These are phyloP conservation scores for Meta bourneti DNA, from an alignment of 2,888 invertebrate species.

Conservation along the genomic window DNA sequence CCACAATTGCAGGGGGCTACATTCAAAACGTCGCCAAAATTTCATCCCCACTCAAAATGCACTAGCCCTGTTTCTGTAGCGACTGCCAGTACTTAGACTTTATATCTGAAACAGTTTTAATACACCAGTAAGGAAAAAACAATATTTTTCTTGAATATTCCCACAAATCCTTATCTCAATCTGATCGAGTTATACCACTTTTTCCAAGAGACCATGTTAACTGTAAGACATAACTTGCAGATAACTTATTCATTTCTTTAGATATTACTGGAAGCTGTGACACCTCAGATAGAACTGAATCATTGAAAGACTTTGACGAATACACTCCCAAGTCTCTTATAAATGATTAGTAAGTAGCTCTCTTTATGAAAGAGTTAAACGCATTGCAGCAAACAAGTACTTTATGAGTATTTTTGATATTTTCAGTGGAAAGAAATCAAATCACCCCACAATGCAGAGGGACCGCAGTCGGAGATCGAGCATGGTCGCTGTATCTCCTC, in stretches of 20 bases:
- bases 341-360: slow-evolving; percentile 72
- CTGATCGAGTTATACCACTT: background rate
- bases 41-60: too few species aligned
- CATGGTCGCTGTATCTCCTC: slow-evolving; percentile 43
- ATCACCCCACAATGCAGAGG: slow-evolving; percentile 27
- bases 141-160: too few species aligned
- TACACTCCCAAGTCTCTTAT: slow-evolving; percentile 73
- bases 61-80: too few species aligned
- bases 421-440: slow-evolving; percentile 38
- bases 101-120: too few species aligned
- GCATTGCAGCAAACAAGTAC: too few species aligned
- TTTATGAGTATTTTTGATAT: too few species aligned
- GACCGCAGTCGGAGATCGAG: slow-evolving; percentile 63
- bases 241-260: slow-evolving; percentile 2
- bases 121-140: too few species aligned
- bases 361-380: background rate
- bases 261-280: slow-evolving; percentile 71
- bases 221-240: too few species aligned
- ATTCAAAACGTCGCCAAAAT: too few species aligned
- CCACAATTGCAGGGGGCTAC: too few species aligned
- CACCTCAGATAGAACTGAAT: slow-evolving; percentile 70
- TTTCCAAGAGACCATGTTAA: too few species aligned
- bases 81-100: too few species aligned
- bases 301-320: slow-evolving; percentile 75
- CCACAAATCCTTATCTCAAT: background rate